phyloP scores from a whole-genome alignment of 2,888 invertebrate genomes.

The Apotomis capreana region DNA sequence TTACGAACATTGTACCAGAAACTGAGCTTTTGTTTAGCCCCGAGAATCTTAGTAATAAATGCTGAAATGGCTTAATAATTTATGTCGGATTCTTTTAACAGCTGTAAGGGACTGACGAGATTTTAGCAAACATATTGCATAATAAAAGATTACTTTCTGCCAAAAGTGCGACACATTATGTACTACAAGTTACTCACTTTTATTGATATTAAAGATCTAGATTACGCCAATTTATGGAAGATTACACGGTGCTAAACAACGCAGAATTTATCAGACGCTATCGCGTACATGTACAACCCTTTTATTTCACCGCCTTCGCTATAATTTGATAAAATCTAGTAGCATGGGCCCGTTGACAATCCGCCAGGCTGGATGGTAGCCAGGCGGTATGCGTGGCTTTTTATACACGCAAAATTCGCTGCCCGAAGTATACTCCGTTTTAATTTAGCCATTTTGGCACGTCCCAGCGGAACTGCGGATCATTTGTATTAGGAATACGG shows the following conservation, averaged over 20 bases:
- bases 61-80: constrained; percentile 35
- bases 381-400: constrained; percentile 60
- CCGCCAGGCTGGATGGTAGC: constrained; percentile 64
- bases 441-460: constrained; percentile 81
- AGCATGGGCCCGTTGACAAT: constrained; percentile 54
- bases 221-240: constrained; percentile 28
- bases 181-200: constrained; percentile 23
- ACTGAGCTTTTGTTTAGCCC: constrained; percentile 31
- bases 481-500: constrained; percentile 72
- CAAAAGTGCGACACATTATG: neutral
- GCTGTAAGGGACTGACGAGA: constrained; percentile 15
- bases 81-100: constrained; percentile 25
- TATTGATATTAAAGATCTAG: constrained; percentile 39
- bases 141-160: neutral
- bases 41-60: constrained; percentile 28
- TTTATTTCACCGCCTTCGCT: constrained; percentile 47
- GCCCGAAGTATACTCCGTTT: constrained; percentile 67
- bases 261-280: constrained; percentile 42
- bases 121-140: neutral
- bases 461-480: constrained; percentile 69
- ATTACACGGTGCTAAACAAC: constrained; percentile 27
- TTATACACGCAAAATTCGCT: constrained; percentile 66
- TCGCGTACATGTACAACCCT: constrained; percentile 41
- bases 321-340: constrained; percentile 53
- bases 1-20: constrained; percentile 14